These are phyloP conservation scores for Rhynchomys soricoides DNA, from an alignment of 2,113 vertebrate species.

Conservation along the genomic window DNA sequence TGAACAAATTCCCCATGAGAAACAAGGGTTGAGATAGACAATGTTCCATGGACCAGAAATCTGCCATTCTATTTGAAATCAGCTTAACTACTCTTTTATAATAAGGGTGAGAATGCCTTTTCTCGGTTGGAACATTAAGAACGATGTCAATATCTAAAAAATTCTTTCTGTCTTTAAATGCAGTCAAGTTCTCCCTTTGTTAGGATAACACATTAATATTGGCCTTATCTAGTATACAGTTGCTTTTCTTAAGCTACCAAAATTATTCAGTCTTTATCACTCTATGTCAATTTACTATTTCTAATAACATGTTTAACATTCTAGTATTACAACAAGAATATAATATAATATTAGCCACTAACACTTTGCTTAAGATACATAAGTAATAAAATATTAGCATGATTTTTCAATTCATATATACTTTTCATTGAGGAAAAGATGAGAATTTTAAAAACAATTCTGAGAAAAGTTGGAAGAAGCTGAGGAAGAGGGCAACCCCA, in stretches of 20 bases:
- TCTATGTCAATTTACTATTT: background rate
- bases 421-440: background rate
- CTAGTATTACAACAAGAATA: slow-evolving; percentile 14
- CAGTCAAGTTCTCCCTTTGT: background rate
- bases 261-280: slow-evolving; percentile 37
- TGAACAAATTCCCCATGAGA: background rate
- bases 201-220: background rate
- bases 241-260: slow-evolving; percentile 20
- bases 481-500: too few species aligned
- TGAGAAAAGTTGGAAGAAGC: too few species aligned
- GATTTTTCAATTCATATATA: background rate
- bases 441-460: background rate
- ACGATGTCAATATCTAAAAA: background rate
- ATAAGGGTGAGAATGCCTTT: background rate
- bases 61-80: background rate
- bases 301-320: background rate
- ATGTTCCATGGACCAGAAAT: background rate
- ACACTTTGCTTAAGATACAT: background rate
- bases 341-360: background rate
- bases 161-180: background rate
- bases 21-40: background rate
- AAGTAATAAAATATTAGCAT: background rate
- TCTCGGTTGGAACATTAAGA: background rate
- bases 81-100: background rate
- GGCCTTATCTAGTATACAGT: background rate